phyloP scores from a whole-genome alignment of 2,113 vertebrate genomes.

The Ifrita kowaldi region DNA sequence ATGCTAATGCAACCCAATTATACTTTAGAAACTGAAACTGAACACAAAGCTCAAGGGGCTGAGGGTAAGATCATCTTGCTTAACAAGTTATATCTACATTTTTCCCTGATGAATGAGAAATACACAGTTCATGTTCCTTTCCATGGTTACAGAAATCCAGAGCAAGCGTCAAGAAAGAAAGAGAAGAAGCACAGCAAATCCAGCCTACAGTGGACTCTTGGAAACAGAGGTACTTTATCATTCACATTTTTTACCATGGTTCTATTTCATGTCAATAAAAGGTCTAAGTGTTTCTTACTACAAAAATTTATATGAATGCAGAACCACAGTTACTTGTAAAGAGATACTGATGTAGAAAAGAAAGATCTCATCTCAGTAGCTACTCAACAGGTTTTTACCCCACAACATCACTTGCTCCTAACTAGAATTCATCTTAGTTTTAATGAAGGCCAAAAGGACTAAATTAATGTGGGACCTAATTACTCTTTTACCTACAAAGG shows the following conservation, averaged over 20 bases:
- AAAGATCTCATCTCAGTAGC: not conserved
- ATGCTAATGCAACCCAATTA: constrained; percentile 16
- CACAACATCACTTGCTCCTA: not conserved
- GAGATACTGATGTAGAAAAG: not conserved
- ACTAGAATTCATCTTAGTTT: not conserved
- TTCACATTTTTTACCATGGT: not conserved
- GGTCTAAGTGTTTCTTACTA: not conserved
- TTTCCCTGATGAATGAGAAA: constrained; percentile 38
- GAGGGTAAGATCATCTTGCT: not conserved
- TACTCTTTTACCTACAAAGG: not conserved
- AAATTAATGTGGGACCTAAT: not conserved
- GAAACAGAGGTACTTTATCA: constrained; percentile 86
- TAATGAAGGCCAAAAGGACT: not conserved
- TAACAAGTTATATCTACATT: constrained; percentile 13
- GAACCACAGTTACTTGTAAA: not conserved
- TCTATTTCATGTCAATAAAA: not conserved
- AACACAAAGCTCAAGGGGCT: constrained; percentile 6
- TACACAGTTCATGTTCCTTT: constrained; percentile 7
- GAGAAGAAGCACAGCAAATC: constrained; percentile 94
- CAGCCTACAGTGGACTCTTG: constrained; percentile 91
- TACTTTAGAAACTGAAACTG: constrained; percentile 25
- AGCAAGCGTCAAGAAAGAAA: constrained; percentile 94
- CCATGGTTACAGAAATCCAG: constrained; percentile 86
- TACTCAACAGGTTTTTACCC: constrained; percentile 25
- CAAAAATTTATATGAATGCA: not conserved